Evolutionary conservation across 2,797 vertebrate species (phyloP).

Genomic region (Chelon auratus): DNA sequence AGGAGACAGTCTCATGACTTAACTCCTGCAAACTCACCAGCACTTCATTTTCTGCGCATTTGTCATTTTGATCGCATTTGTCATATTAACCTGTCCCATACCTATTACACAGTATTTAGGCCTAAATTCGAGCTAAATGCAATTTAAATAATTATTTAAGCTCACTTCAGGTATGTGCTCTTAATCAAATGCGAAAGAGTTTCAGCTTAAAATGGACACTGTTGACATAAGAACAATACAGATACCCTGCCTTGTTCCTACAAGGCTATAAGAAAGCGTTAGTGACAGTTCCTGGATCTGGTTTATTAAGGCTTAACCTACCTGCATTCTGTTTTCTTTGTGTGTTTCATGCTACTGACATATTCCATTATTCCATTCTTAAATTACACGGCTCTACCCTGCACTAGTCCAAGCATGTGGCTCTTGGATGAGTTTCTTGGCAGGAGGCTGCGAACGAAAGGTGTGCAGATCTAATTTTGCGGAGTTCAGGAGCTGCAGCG

Average conservation of each 20-base stretch:
- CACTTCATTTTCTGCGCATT: conserved; percentile 39
- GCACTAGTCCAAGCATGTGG: conserved; percentile 54
- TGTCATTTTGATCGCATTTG: conserved; percentile 29
- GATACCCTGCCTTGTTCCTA: neutral
- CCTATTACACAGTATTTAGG: no score
- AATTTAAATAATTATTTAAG: neutral
- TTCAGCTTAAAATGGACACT: neutral
- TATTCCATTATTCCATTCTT: conserved; percentile 29
- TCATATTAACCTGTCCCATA: no score
- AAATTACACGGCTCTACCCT: conserved; percentile 39
- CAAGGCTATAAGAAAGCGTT: neutral
- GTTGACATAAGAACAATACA: conserved; percentile 4
- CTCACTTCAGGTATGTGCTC: neutral
- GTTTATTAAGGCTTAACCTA: neutral
- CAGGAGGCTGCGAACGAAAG: conserved; percentile 35
- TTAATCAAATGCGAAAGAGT: neutral
- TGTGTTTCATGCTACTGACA: neutral
- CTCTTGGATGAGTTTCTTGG: conserved; percentile 69
- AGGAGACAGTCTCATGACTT: conserved; percentile 72
- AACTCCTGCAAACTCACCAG: conserved; percentile 34
- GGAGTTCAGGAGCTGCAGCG: conserved; percentile 72
- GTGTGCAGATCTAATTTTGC: conserved; percentile 73
- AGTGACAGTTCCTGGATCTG: neutral
- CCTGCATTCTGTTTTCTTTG: neutral
- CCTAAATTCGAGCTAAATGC: no score